Evolutionary conservation across 2,113 vertebrate genomes (phyloP), one percentile per base, ranked within the genome.

Genomic region (Chloebia gouldiae): DNA sequence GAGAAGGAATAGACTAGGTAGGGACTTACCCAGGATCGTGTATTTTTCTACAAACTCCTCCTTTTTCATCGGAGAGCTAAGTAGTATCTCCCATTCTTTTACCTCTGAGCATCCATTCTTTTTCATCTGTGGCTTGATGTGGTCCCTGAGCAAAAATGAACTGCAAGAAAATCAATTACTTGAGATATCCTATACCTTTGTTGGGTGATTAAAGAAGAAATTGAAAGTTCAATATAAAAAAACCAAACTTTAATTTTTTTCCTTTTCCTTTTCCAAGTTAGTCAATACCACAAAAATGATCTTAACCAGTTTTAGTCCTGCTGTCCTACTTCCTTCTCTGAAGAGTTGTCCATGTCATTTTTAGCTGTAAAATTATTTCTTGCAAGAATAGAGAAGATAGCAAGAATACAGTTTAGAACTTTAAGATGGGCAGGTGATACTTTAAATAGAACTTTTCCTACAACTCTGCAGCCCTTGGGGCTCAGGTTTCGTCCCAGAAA

Each of bases 391-490:
- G 37, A 59, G 51, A 57, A 35, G 25, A 25, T 6, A 63, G 31
- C 20, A 70, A 71, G 13, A 51, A 66, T 9, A 18, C 4, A 17
- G 17, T 60, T 79, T 11, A 53, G 18, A 33, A 53, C 65, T 60
- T 85, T 69, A 35, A 75, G 49, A 16, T 14, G 18, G 22, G 5
- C 12, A 59, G 59, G 31, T 3, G 53, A 14, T 39, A 11, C 28
- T 84, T 75, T 27, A 53, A 57, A 19, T 15, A 91, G 82, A 76
- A 30, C 15, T 63, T 40, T 30, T 39, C 30, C 18, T 21, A 20
- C 9, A 54, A 2, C 8, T 7, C 10, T 61, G 19, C 25, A 54
- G 35, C 12, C 77, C 13, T n/a, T 0, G 1, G 21, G 33, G 16
- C n/a, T 53, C 31, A 33, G n/a, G 5, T 30, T 66, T 28, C 60